Evolutionary conservation across 2,888 invertebrate species (phyloP).

Genomic region (Mesorhabditis sp.): DNA sequence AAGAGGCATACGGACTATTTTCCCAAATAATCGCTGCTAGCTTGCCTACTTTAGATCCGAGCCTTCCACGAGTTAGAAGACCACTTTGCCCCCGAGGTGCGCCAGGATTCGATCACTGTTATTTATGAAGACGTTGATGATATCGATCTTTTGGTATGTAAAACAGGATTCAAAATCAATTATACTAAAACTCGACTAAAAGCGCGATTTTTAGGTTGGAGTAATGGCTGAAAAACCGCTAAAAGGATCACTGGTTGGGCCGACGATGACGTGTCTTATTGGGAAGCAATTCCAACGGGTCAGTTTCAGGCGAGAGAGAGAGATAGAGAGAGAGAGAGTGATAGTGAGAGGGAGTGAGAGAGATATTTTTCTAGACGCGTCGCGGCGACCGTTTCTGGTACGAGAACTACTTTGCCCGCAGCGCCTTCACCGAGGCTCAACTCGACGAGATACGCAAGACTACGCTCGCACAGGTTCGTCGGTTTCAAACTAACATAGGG

Average conservation of each 20-base stretch:
- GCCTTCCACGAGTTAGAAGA: constrained; percentile 42
- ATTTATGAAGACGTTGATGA: constrained; percentile 49
- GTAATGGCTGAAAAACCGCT: constrained; percentile 50
- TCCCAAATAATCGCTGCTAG: too few relatives aligned
- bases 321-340: too few relatives aligned
- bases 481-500: not conserved
- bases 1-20: too few relatives aligned
- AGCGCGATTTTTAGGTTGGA: constrained; percentile 19
- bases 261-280: constrained; percentile 55
- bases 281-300: constrained; percentile 57
- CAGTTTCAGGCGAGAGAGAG: not conserved
- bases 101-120: constrained; percentile 32
- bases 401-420: constrained; percentile 56
- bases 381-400: constrained; percentile 59
- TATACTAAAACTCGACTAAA: constrained; percentile 51
- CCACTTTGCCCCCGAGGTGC: constrained; percentile 35
- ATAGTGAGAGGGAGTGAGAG: not conserved
- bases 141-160: constrained; percentile 55
- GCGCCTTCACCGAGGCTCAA: constrained; percentile 43
- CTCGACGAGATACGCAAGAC: constrained; percentile 42
- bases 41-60: constrained; percentile 23
- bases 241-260: constrained; percentile 52
- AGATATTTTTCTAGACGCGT: constrained; percentile 24
- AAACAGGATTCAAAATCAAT: constrained; percentile 23
- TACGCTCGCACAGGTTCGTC: constrained; percentile 16